Conservation (phyloP, 1,140 invertebrate genomes). For the Periplaneta americana region DNA sequence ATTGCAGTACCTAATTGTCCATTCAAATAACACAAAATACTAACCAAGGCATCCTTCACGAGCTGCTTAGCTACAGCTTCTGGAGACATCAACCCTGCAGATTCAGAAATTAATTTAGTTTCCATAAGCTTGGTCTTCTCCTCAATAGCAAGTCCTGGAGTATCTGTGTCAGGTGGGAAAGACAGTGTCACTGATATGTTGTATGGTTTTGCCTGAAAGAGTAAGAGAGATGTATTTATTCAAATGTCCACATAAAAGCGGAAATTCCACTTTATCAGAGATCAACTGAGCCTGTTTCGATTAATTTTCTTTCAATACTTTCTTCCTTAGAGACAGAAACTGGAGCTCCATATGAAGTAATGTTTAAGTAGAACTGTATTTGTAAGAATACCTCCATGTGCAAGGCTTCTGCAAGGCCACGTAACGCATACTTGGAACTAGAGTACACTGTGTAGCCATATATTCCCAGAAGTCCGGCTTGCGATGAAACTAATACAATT, state of each 20-base stretch:
- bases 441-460: conserved; percentile 91
- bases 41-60: conserved; percentile 76
- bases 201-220: conserved; percentile 58
- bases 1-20: not conserved
- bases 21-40: too few species aligned
- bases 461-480: conserved; percentile 85
- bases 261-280: too few species aligned
- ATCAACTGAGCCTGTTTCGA: too few species aligned
- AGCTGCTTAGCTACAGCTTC: conserved; percentile 75
- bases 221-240: too few species aligned
- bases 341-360: too few species aligned
- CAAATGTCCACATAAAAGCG: too few species aligned
- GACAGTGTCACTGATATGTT: conserved; percentile 81
- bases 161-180: conserved; percentile 95
- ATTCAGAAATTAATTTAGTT: conserved; percentile 81
- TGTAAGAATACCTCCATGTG: conserved; percentile 89
- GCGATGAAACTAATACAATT: conserved; percentile 83
- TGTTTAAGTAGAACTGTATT: too few species aligned
- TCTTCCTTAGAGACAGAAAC: too few species aligned
- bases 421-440: conserved; percentile 88
- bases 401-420: conserved; percentile 89
- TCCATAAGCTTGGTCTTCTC: conserved; percentile 80
- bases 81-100: conserved; percentile 68
- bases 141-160: conserved; percentile 88
- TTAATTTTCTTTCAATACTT: too few species aligned